Percentiles rank a stretch among this genome's conserved stretches.
These are phyloP conservation scores for Bombus consobrinus DNA, from an alignment of 1,140 invertebrate genomes.

Conservation along the genomic window DNA sequence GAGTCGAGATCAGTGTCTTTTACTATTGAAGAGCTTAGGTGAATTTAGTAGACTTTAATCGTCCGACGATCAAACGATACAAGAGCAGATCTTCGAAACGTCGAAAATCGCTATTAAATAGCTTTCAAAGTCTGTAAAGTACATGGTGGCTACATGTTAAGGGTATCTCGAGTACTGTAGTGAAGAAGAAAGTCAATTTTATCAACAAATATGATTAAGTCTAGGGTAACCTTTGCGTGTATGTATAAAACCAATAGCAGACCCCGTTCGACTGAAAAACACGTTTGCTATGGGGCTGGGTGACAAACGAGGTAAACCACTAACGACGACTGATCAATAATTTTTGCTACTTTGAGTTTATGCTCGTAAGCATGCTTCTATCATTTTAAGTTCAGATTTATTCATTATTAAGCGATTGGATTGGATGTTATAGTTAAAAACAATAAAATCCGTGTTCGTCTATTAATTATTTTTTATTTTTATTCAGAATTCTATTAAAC, in stretches of 20 bases:
- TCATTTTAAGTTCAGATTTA: constrained; percentile 1
- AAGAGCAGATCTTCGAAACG: neutral
- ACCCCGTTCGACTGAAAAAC: constrained; percentile 42
- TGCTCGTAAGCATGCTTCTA: neutral
- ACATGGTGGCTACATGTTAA: constrained; percentile 3
- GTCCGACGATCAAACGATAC: neutral
- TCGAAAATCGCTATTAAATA: neutral
- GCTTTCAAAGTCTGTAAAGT: neutral
- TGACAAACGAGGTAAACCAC: constrained; percentile 8
- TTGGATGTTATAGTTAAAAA: neutral
- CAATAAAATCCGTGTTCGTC: neutral
- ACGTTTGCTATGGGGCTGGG: constrained; percentile 16
- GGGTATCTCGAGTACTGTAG: constrained; percentile 36
- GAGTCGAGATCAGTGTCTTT: constrained; percentile 22
- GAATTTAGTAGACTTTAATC: constrained; percentile 57
- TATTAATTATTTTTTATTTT: neutral
- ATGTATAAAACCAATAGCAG: constrained; percentile 43
- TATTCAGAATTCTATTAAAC: neutral
- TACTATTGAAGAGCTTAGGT: constrained; percentile 46
- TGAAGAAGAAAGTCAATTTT: constrained; percentile 67
- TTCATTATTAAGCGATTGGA: neutral
- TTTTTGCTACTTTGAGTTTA: neutral
- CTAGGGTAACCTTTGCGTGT: constrained; percentile 47
- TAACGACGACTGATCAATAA: constrained; percentile 22
- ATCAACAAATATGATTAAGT: constrained; percentile 69